phyloP scores from a whole-genome alignment of 2,888 invertebrate species.

The Ormyrus rosae region DNA sequence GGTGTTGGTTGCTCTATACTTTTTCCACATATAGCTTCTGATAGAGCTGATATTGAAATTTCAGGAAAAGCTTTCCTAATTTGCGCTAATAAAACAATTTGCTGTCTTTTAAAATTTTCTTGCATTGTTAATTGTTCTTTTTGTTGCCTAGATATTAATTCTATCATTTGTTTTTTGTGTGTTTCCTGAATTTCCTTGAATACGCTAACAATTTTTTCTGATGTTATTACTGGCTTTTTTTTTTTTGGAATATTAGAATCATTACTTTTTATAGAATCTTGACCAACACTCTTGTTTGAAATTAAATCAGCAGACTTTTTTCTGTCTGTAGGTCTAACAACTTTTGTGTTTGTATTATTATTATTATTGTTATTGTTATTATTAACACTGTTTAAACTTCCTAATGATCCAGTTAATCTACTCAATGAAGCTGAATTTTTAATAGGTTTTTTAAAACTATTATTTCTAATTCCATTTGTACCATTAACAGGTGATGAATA shows the following conservation, averaged over 20 bases:
- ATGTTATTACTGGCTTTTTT: conserved; percentile 59
- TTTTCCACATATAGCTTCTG: conserved; percentile 57
- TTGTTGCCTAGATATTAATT: conserved; percentile 81
- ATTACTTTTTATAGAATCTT: conserved; percentile 32
- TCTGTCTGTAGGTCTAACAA: conserved; percentile 44
- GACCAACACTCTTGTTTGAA: conserved; percentile 43
- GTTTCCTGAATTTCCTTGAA: conserved; percentile 79
- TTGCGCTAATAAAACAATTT: conserved; percentile 78
- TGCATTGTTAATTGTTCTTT: conserved; percentile 81
- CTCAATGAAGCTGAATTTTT: conserved; percentile 54
- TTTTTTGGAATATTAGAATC: conserved; percentile 24
- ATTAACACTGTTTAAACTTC: conserved; percentile 57
- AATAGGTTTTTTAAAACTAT: conserved; percentile 37
- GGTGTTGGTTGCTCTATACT: conserved; percentile 42
- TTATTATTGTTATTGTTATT: no score
- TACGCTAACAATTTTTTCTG: conserved; percentile 68
- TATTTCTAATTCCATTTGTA: conserved; percentile 50
- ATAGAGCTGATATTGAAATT: conserved; percentile 59
- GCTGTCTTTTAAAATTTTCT: conserved; percentile 82
- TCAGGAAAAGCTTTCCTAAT: conserved; percentile 73
- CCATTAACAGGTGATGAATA: conserved; percentile 55
- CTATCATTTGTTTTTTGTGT: conserved; percentile 81
- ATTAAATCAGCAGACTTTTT: conserved; percentile 37
- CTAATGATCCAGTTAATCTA: conserved; percentile 64
- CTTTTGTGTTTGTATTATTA: conserved; percentile 37